These are phyloP conservation scores for Platycnemis pennipes DNA, from an alignment of 2,888 invertebrate species.

Conservation along the genomic window DNA sequence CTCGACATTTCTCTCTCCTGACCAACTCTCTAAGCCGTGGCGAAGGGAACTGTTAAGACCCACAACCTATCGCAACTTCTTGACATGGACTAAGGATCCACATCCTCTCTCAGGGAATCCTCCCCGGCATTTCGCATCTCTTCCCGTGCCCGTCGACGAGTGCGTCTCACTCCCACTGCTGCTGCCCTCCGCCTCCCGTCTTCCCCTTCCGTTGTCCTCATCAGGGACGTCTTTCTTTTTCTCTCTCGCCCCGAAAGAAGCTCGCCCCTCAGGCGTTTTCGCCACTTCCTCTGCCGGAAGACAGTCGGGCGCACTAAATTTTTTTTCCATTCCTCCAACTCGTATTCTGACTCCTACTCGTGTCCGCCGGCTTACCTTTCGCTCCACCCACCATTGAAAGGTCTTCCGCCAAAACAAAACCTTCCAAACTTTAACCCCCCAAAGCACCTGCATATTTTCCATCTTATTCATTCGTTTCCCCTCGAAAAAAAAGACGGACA, in stretches of 20 bases:
- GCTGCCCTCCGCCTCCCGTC: neutral
- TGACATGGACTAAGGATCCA: too few relatives aligned
- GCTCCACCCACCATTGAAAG: neutral
- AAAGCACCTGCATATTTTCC: neutral
- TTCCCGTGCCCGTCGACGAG: too few relatives aligned
- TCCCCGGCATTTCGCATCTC: too few relatives aligned
- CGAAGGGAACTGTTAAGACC: too few relatives aligned
- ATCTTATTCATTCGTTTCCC: neutral
- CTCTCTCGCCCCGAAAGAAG: neutral
- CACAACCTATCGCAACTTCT: too few relatives aligned
- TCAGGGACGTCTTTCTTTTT: neutral
- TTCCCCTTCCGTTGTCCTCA: neutral
- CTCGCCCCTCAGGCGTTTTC: neutral
- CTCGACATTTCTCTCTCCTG: too few relatives aligned
- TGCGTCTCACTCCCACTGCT: too few relatives aligned
- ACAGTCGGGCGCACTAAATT: neutral
- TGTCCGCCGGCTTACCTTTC: too few relatives aligned
- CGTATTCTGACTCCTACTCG: neutral
- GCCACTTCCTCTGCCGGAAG: neutral
- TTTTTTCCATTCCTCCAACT: neutral
- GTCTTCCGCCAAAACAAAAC: neutral
- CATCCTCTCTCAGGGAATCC: too few relatives aligned
- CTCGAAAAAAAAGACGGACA: neutral
- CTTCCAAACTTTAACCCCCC: neutral
- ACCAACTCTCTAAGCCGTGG: too few relatives aligned